Evolutionary conservation across 1,140 invertebrate species (phyloP).

Genomic region (Dendroctonus ponderosae): DNA sequence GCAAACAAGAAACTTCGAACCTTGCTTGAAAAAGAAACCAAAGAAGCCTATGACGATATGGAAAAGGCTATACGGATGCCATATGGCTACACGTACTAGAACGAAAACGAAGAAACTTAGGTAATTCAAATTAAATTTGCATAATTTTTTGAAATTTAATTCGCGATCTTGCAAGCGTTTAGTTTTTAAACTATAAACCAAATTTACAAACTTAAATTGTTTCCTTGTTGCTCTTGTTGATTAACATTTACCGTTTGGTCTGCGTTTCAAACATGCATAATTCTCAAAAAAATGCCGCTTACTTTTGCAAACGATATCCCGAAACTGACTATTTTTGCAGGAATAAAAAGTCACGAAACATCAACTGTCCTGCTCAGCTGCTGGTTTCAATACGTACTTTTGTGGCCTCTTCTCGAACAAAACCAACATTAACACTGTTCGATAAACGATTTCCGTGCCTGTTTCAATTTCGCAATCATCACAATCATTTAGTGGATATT

Average conservation of each 20-base stretch:
- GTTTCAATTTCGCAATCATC: conserved; percentile 17
- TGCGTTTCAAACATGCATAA: too few species aligned
- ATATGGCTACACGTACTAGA: conserved; percentile 17
- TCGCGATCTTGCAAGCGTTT: too few species aligned
- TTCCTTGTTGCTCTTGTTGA: too few species aligned
- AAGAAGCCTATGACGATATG: conserved; percentile 4
- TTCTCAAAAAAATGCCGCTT: too few species aligned
- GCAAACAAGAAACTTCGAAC: conserved; percentile 18
- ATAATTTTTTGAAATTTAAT: too few species aligned
- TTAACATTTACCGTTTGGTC: too few species aligned
- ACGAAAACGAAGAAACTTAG: conserved; percentile 11
- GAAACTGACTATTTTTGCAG: background rate
- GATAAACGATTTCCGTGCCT: conserved; percentile 11
- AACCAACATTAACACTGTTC: background rate
- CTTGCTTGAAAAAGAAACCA: background rate
- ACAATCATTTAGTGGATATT: conserved; percentile 16
- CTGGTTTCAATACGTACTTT: conserved; percentile 10
- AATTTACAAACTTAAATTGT: too few species aligned
- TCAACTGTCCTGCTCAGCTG: conserved; percentile 19
- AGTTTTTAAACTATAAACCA: too few species aligned
- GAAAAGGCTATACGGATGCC: conserved; percentile 16
- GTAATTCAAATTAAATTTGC: background rate
- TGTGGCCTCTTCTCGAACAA: background rate
- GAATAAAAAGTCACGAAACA: conserved; percentile 16
- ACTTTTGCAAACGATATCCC: background rate